phyloP scores from a whole-genome alignment of 2,113 vertebrate species.

The Etheostoma spectabile region DNA sequence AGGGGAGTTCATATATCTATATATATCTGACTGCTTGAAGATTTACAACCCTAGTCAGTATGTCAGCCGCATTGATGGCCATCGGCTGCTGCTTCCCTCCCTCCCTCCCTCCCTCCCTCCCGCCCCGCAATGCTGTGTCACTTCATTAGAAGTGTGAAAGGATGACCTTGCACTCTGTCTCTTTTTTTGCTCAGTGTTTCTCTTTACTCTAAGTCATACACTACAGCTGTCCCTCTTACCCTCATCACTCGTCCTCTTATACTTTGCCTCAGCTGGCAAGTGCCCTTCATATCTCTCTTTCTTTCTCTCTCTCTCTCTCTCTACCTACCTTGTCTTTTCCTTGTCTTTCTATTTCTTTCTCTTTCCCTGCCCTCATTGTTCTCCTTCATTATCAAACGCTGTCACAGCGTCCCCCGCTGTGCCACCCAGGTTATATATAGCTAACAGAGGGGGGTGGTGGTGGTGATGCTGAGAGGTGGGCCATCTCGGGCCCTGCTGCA shows the following conservation, averaged over 20 bases:
- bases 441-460: conserved; percentile 58
- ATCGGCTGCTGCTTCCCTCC: conserved; percentile 52
- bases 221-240: conserved; percentile 57
- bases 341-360: conserved; percentile 59
- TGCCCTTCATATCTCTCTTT: conserved; percentile 64
- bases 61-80: conserved; percentile 63
- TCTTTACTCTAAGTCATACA: conserved; percentile 47
- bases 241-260: conserved; percentile 62
- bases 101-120: conserved; percentile 16
- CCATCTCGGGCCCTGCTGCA: conserved; percentile 47
- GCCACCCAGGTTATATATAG: conserved; percentile 75
- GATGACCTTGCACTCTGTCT: conserved; percentile 76
- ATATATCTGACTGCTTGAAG: too few relatives aligned
- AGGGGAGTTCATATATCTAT: too few relatives aligned
- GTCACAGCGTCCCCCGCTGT: conserved; percentile 70
- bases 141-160: conserved; percentile 77
- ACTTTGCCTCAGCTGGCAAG: conserved; percentile 38
- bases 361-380: conserved; percentile 77
- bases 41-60: conserved; percentile 23
- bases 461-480: conserved; percentile 64
- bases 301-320: conserved; percentile 43
- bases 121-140: conserved; percentile 64
- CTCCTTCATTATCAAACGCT: conserved; percentile 78
- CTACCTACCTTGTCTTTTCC: conserved; percentile 40
- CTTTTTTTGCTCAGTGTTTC: conserved; percentile 35